Evolutionary conservation across 1,140 invertebrate species (phyloP).

Genomic region (Tribolium castaneum): DNA sequence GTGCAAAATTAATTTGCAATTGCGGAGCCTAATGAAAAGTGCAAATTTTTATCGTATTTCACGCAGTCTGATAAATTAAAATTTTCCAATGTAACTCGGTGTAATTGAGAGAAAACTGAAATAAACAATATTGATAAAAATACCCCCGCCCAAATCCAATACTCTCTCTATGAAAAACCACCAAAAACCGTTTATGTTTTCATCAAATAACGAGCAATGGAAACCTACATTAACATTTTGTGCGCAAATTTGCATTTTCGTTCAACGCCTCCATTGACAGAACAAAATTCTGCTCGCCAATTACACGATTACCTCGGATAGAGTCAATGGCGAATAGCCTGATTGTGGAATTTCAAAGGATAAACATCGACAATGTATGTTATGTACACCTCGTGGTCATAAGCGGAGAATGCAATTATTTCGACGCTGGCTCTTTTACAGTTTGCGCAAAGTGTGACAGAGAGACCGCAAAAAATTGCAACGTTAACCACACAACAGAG

Average conservation of each 20-base stretch:
- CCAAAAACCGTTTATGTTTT: too few species aligned
- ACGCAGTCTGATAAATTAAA: not conserved
- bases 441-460: not conserved
- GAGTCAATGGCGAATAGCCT: not conserved
- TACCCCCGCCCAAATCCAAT: not conserved
- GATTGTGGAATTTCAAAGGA: conserved; percentile 20
- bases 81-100: not conserved
- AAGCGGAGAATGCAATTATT: conserved; percentile 13
- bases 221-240: not conserved
- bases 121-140: not conserved
- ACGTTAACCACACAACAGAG: conserved; percentile 3
- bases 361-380: conserved; percentile 15
- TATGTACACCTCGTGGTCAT: not conserved
- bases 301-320: not conserved
- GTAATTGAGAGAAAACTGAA: not conserved
- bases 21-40: not conserved
- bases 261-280: not conserved
- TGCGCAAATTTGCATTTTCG: conserved; percentile 7
- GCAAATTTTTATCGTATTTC: not conserved
- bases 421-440: not conserved
- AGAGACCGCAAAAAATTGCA: not conserved
- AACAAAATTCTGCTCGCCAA: not conserved
- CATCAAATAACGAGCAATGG: not conserved
- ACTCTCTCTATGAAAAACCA: not conserved
- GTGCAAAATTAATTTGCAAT: not conserved